Percentiles rank a stretch among this genome's conserved stretches.
Evolutionary conservation across 2,888 invertebrate species (phyloP).

Genomic region (Eupithecia tripunctaria): DNA sequence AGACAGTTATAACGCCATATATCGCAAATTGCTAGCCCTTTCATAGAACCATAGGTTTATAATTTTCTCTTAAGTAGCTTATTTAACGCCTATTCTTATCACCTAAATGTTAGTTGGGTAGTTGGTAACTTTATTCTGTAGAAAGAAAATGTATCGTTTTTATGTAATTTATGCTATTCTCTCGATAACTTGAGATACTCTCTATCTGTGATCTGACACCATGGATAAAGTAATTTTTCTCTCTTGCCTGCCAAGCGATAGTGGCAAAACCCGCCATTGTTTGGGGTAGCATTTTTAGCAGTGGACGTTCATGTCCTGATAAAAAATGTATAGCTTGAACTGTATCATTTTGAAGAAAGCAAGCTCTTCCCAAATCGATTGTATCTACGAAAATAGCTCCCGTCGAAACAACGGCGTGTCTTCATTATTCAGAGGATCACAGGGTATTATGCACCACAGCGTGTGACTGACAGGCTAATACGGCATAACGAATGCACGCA

Average conservation of each 20-base stretch:
- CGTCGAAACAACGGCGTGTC: conserved; percentile 16
- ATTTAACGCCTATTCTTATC: too few species aligned
- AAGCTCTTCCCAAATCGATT: conserved; percentile 7
- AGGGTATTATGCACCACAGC: conserved; percentile 24
- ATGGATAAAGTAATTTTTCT: not conserved
- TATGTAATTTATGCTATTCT: not conserved
- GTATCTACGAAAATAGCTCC: conserved; percentile 12
- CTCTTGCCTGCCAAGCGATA: too few species aligned
- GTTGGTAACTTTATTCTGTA: not conserved
- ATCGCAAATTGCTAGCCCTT: too few species aligned
- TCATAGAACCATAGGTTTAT: too few species aligned
- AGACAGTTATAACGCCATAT: too few species aligned
- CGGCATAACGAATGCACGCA: conserved; percentile 19
- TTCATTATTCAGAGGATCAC: conserved; percentile 26
- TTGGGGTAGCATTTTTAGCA: not conserved
- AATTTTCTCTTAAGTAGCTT: too few species aligned
- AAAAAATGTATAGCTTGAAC: not conserved
- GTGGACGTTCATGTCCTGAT: not conserved
- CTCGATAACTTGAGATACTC: too few species aligned
- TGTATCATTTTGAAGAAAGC: not conserved
- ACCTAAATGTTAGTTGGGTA: too few species aligned
- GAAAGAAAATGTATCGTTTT: not conserved
- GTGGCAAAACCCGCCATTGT: not conserved
- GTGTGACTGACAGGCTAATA: conserved; percentile 29
- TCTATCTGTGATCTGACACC: not conserved